Evolutionary conservation across 2,888 invertebrate genomes (phyloP).

Genomic region (Drosophila percnosoma): DNA sequence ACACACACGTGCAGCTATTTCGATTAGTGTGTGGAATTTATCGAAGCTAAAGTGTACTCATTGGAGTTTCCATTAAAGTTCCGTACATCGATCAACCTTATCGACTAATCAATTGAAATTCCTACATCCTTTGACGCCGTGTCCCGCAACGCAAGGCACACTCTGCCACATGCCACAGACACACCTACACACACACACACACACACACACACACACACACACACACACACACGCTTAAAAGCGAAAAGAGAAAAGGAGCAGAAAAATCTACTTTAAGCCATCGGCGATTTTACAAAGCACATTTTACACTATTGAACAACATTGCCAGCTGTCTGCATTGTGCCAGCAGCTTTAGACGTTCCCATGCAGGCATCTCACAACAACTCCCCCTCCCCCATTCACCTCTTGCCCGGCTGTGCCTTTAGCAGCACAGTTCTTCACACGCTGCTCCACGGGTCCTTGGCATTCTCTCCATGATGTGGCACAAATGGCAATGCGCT

Average conservation of each 20-base stretch:
- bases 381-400: background rate
- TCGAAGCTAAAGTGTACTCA: conserved; percentile 17
- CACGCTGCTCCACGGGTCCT: conserved; percentile 53
- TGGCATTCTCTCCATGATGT: conserved; percentile 69
- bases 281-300: conserved; percentile 59
- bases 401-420: conserved; percentile 15
- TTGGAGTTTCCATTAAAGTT: conserved; percentile 12
- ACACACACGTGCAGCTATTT: background rate
- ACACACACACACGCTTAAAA: background rate
- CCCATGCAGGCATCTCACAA: conserved; percentile 47
- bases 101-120: conserved; percentile 69
- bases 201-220: background rate
- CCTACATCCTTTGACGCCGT: conserved; percentile 8
- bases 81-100: conserved; percentile 64
- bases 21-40: conserved; percentile 17
- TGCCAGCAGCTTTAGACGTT: conserved; percentile 65
- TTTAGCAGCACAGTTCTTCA: conserved; percentile 35
- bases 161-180: background rate
- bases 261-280: conserved; percentile 66
- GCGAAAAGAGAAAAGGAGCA: background rate
- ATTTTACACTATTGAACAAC: conserved; percentile 66
- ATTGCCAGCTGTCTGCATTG: conserved; percentile 72
- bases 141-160: background rate
- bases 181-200: conserved; percentile 2
- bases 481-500: conserved; percentile 79